A percentile compares a stretch with the other conserved stretches of the same genome.
phyloP scores from a whole-genome alignment of 2,113 vertebrate species.

The Microtus richardsoni region DNA sequence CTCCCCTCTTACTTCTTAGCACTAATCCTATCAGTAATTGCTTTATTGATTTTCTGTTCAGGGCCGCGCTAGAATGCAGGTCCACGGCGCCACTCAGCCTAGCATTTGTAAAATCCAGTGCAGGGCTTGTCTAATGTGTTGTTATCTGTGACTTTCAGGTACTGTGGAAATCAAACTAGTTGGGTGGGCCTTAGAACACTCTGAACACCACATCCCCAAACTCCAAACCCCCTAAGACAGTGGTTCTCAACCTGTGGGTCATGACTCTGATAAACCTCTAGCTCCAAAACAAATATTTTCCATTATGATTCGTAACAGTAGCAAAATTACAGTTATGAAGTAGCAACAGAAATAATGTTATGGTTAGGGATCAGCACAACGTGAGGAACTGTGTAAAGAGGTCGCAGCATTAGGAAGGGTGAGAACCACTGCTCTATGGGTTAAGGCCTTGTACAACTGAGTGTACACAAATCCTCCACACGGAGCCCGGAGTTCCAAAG shows the following conservation, averaged over 20 bases:
- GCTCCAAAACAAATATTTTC: not conserved
- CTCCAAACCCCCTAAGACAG: not conserved
- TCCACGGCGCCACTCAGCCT: not conserved
- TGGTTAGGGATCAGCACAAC: not conserved
- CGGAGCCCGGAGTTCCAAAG: not conserved
- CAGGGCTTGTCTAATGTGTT: not conserved
- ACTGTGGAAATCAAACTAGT: not conserved
- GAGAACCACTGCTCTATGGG: not conserved
- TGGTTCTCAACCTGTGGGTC: not conserved
- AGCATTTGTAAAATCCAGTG: not conserved
- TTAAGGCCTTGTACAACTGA: not conserved
- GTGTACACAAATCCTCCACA: conserved; percentile 22
- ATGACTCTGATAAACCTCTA: not conserved
- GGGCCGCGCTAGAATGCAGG: not conserved
- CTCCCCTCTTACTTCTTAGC: not conserved
- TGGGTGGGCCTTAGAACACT: not conserved
- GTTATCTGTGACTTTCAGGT: not conserved
- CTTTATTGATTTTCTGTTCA: not conserved
- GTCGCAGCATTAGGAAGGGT: not conserved
- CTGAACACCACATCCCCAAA: not conserved
- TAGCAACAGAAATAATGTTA: not conserved
- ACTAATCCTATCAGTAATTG: not conserved
- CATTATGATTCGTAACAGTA: not conserved
- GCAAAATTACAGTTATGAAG: not conserved
- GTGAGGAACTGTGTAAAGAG: not conserved